phyloP scores from a whole-genome alignment of 2,797 vertebrate genomes.

The Smutsia gigantea region DNA sequence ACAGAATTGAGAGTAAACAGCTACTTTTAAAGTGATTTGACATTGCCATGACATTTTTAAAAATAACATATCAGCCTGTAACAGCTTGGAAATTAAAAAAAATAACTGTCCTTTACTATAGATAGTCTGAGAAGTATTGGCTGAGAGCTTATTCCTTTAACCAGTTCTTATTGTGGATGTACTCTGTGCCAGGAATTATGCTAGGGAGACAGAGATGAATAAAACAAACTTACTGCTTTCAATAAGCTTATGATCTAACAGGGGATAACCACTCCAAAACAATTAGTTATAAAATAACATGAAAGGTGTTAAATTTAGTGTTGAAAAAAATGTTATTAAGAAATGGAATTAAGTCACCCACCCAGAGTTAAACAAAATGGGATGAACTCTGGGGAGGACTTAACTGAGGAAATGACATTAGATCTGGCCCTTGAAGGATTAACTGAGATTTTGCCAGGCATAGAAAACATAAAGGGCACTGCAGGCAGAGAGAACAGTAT shows the following conservation, averaged over 20 bases:
- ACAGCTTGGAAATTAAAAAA: not conserved
- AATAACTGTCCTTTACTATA: not conserved
- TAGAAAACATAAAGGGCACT: not conserved
- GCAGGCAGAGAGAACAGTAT: not conserved
- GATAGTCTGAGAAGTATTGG: not conserved
- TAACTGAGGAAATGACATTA: conserved; percentile 23
- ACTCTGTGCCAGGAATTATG: conserved; percentile 1
- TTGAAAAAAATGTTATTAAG: conserved; percentile 22
- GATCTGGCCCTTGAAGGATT: not conserved
- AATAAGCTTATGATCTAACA: conserved; percentile 37
- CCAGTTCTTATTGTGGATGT: not conserved
- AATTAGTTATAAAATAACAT: conserved; percentile 15
- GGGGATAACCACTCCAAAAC: not conserved
- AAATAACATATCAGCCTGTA: conserved; percentile 18
- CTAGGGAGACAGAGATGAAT: not conserved
- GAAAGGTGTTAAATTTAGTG: not conserved
- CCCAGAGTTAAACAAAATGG: not conserved
- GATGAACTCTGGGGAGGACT: not conserved
- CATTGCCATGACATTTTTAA: not conserved
- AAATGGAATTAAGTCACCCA: conserved; percentile 13
- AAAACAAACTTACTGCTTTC: conserved; percentile 39
- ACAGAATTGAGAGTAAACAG: conserved; percentile 30
- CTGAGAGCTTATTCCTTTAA: not conserved
- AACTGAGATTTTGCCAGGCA: not conserved
- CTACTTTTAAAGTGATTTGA: conserved; percentile 37